Conservation (phyloP, 2,113 vertebrate genomes). For the Oriolus oriolus region DNA sequence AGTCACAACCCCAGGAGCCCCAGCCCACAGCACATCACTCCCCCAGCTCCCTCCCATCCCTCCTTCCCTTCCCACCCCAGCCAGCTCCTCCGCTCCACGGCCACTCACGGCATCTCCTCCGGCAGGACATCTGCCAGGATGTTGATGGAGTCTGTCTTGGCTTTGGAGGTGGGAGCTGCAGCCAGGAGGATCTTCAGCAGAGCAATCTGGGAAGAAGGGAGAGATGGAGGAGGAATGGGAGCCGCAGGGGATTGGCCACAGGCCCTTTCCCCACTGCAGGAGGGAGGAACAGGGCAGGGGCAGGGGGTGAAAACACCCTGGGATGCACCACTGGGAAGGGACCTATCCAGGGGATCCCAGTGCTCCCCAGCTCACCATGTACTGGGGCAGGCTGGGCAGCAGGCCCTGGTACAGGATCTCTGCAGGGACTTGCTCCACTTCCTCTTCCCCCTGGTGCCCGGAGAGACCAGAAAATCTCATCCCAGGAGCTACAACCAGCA, state of each 20-base stretch:
- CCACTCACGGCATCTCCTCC: conserved; percentile 98
- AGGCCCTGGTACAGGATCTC: conserved; percentile 96
- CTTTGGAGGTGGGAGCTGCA: conserved; percentile 97
- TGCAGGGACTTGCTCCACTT: conserved; percentile 87
- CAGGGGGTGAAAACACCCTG: neutral
- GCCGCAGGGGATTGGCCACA: rapidly evolving
- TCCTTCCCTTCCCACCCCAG: neutral
- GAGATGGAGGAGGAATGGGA: neutral
- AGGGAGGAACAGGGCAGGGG: neutral
- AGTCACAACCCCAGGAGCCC: neutral
- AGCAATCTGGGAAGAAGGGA: conserved; percentile 80
- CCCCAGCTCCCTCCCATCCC: neutral
- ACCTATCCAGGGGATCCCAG: neutral
- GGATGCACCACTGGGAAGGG: neutral
- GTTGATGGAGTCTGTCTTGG: conserved; percentile 98
- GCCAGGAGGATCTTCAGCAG: conserved; percentile 95
- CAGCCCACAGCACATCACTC: neutral
- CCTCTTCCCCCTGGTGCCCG: conserved; percentile 87
- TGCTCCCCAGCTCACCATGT: conserved; percentile 85
- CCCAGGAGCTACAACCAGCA: neutral
- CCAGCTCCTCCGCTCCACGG: neutral
- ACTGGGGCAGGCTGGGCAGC: conserved; percentile 94
- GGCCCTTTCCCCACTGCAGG: neutral
- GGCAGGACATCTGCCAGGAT: conserved; percentile 95
- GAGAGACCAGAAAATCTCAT: neutral